Base-by-base conservation (phyloP, 2,888 invertebrate genomes). In the Drosophila kanekoi region DNA sequence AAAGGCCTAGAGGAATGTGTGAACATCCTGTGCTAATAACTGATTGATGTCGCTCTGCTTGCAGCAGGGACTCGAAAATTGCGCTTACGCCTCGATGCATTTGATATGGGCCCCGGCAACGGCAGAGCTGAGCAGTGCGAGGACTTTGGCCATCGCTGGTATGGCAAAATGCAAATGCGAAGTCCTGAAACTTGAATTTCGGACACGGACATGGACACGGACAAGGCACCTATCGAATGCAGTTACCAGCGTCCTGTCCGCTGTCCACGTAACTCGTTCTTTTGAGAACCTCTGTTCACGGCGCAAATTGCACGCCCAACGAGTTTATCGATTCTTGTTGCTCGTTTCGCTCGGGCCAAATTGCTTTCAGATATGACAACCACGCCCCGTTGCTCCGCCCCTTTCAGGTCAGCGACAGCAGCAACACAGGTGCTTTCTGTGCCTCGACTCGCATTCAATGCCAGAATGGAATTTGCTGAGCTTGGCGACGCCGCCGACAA, bases 321-420 rank as follows among this genome's bases (percentile, higher is more conserved):
- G 84, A 86, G 81, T 86, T 86, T 86, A 86, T 86, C 84, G 86
- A 86, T 86, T 83, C 88, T 67, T 72, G 79, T 87, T 80, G 38
- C 87, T 72, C 83, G 78, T 76, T 86, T 66, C 60, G 69, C 53
- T 73, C 66, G 64, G 72, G 33, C 69, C 76, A 85, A 85, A 85
- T 87, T 87, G 86, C 86, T 82, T 87, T 87, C 86, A 87, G 88
- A 85, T 85, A 87, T 87, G 83, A 85, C 83, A 85, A 74, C 66
- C 80, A 72, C 79, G 69, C 78, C 82, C 67, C 63, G 18, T 51
- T 45, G 68, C 43, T 57, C 82, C 83, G 79, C 87, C 87, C 60
- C 70, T 83, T 87, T 87, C 83, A 84, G 87, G 87, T 83, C 72
- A 77, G 65, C 51, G 28, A n/a, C 67, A 52, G 57, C 48, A 58